Conservation (phyloP, 2,113 vertebrate genomes). For the Anthoscopus minutus region DNA sequence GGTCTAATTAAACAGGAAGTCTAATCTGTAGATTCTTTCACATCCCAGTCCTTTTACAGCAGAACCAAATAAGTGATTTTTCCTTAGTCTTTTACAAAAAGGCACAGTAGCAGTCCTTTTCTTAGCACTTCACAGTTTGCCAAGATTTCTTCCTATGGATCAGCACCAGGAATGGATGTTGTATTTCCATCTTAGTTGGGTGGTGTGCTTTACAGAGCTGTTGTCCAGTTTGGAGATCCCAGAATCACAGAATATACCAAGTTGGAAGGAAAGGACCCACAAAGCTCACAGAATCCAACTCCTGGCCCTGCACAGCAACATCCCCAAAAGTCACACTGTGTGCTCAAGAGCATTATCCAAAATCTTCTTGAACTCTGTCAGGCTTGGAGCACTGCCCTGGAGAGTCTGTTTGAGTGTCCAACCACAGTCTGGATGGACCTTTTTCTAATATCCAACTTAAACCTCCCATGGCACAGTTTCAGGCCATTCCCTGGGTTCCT, state of each 20-base stretch:
- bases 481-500: not conserved
- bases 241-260: not conserved
- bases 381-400: not conserved
- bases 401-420: not conserved
- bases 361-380: not conserved
- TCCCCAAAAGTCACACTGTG: not conserved
- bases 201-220: not conserved
- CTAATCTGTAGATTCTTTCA: not conserved
- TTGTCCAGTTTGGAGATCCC: not conserved
- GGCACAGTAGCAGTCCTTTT: not conserved
- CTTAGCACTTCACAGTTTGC: not conserved
- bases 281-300: not conserved
- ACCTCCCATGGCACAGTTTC: not conserved
- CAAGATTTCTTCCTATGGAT: not conserved
- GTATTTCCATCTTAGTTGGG: not conserved
- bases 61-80: not conserved
- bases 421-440: not conserved
- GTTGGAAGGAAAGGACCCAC: not conserved
- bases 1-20: slow-evolving; percentile 10
- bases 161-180: not conserved
- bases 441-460: not conserved
- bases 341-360: not conserved
- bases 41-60: not conserved
- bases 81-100: not conserved
- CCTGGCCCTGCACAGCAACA: not conserved